Percentiles rank a stretch among this genome's conserved stretches.
Evolutionary conservation across 2,113 vertebrate genomes (phyloP).

Genomic region (Nesoenas mayeri): DNA sequence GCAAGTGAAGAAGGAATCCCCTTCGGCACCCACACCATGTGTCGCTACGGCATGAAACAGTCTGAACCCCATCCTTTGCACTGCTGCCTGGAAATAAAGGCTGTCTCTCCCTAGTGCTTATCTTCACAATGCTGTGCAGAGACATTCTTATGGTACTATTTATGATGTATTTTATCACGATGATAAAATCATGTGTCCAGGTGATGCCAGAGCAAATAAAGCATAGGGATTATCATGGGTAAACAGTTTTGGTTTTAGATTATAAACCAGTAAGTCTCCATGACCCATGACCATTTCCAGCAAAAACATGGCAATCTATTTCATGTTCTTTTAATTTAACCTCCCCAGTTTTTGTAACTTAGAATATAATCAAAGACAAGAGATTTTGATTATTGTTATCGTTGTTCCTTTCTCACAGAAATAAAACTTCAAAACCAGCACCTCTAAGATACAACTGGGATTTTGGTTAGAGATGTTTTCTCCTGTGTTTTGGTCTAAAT

Average conservation of each 20-base stretch:
- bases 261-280: neutral
- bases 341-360: accelerated
- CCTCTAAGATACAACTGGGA: neutral
- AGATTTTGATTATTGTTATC: neutral
- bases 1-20: neutral
- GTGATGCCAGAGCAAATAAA: neutral
- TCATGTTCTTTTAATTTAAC: neutral
- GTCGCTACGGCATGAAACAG: neutral
- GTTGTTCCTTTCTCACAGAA: neutral
- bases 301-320: neutral
- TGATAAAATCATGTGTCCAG: neutral
- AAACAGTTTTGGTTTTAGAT: neutral
- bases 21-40: accelerated
- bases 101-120: neutral
- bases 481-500: neutral
- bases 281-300: neutral
- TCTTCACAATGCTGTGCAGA: neutral
- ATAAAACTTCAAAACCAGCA: neutral
- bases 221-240: neutral
- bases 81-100: neutral
- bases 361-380: neutral
- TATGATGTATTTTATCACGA: neutral
- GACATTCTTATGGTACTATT: neutral
- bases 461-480: neutral
- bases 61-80: neutral